Conservation (phyloP, 2,797 vertebrate genomes). For the Malacoraja senta region DNA sequence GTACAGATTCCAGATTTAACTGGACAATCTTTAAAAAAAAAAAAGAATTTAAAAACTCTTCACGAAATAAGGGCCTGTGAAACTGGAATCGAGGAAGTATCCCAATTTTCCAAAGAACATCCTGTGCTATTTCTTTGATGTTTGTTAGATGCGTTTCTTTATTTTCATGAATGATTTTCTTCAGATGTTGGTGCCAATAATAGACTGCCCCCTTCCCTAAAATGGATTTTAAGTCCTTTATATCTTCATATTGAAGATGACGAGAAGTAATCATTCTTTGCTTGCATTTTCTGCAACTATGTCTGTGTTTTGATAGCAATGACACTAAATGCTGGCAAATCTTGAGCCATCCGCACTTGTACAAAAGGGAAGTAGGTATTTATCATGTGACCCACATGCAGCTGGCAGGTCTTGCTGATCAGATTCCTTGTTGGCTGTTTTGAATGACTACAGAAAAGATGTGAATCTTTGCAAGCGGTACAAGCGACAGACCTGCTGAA, state of each 20-base stretch:
- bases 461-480: slow-evolving; percentile 4
- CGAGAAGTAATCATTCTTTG: slow-evolving; percentile 58
- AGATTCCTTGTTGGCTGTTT: slow-evolving; percentile 3
- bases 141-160: slow-evolving; percentile 44
- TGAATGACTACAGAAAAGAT: slow-evolving; percentile 4
- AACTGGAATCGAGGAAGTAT: slow-evolving; percentile 22
- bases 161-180: slow-evolving; percentile 62
- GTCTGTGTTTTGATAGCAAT: slow-evolving; percentile 27
- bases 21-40: not conserved
- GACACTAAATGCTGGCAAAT: not conserved
- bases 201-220: slow-evolving; percentile 67
- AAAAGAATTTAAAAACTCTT: not conserved
- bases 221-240: slow-evolving; percentile 68
- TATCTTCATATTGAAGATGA: slow-evolving; percentile 99
- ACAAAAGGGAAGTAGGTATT: slow-evolving; percentile 24
- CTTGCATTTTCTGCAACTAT: slow-evolving; percentile 38
- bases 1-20: slow-evolving; percentile 38
- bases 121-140: slow-evolving; percentile 38
- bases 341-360: not conserved
- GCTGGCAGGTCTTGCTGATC: not conserved
- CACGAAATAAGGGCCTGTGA: slow-evolving; percentile 3
- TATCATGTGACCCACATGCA: not conserved
- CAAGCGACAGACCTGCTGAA: not conserved
- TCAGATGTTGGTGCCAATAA: slow-evolving; percentile 68
- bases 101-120: slow-evolving; percentile 38